A percentile compares a stretch with the other conserved stretches of the same genome.
These are phyloP conservation scores for Coregonus suidteri DNA, from an alignment of 2,797 vertebrate genomes.

Conservation along the genomic window DNA sequence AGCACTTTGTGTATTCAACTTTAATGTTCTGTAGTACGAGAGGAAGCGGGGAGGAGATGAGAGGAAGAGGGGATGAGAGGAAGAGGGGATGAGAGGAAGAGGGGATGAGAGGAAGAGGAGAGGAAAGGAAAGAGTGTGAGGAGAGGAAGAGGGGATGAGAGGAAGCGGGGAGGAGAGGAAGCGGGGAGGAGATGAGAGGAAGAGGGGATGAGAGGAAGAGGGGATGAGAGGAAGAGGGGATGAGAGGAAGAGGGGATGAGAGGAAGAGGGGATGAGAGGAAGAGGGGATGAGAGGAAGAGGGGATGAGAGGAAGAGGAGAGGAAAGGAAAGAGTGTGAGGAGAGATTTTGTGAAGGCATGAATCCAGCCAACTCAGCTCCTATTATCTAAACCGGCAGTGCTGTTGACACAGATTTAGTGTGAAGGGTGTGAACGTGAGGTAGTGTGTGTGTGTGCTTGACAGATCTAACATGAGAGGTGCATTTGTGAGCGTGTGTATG, in stretches of 20 bases:
- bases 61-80: no score
- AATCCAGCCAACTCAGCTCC: not conserved
- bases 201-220: no score
- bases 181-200: no score
- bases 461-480: no score
- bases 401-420: constrained; percentile 3
- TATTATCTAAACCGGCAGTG: not conserved
- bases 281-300: no score
- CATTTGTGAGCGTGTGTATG: not conserved
- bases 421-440: not conserved
- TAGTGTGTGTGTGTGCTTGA: not conserved
- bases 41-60: not conserved
- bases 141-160: not conserved
- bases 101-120: no score
- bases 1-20: not conserved
- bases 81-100: no score
- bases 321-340: not conserved
- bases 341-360: not conserved
- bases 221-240: not conserved
- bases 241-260: not conserved
- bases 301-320: no score
- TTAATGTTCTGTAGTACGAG: not conserved
- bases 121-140: not conserved
- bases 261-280: not conserved
- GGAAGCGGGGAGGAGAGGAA: no score